phyloP scores from a whole-genome alignment of 1,140 invertebrate genomes.

The Protaetia brevitarsis region DNA sequence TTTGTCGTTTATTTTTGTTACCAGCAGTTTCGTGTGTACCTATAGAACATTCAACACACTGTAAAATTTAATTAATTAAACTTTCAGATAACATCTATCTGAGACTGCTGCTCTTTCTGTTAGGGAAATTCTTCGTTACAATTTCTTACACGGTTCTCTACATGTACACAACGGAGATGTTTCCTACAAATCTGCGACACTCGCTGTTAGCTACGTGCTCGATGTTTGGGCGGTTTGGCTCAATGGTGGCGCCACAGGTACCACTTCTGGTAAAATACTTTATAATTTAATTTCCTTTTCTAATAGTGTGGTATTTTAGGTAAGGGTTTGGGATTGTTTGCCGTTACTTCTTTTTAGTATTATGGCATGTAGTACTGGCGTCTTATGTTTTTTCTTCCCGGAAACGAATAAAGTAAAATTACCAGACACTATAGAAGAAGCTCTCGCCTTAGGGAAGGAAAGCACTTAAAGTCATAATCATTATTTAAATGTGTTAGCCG shows the following conservation, averaged over 20 bases:
- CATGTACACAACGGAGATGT: constrained; percentile 55
- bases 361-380: constrained; percentile 57
- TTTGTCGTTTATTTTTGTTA: constrained; percentile 48
- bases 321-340: constrained; percentile 53
- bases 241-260: constrained; percentile 68
- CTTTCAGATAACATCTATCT: constrained; percentile 25
- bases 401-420: constrained; percentile 65
- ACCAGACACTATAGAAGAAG: constrained; percentile 59
- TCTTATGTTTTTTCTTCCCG: constrained; percentile 61
- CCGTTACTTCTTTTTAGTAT: constrained; percentile 63
- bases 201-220: constrained; percentile 56
- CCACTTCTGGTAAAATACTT: constrained; percentile 56
- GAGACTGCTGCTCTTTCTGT: constrained; percentile 47
- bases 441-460: background rate
- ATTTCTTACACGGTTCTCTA: constrained; percentile 53
- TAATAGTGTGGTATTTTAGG: constrained; percentile 49
- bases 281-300: background rate
- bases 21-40: too few species aligned
- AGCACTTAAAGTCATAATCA: background rate
- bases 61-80: too few species aligned
- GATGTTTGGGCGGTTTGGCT: constrained; percentile 67
- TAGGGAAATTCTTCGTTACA: constrained; percentile 57
- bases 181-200: constrained; percentile 52
- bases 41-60: too few species aligned
- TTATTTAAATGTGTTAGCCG: too few species aligned